A percentile compares a stretch with the other conserved stretches of the same genome.
These are phyloP conservation scores for Platalea minor DNA, from an alignment of 2,797 vertebrate species.

Conservation along the genomic window DNA sequence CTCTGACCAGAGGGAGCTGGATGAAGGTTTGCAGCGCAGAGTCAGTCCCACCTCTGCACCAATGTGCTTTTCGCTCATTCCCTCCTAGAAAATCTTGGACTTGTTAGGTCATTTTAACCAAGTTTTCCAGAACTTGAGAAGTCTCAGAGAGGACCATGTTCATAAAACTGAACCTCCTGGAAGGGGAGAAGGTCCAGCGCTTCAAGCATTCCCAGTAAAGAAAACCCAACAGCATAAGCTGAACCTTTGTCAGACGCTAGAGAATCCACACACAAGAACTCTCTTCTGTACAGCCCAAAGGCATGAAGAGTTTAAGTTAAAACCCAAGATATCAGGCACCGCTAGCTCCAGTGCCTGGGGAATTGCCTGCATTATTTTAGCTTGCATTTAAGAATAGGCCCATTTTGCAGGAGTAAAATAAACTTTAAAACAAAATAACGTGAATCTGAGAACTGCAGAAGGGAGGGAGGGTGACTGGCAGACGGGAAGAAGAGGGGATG, in stretches of 20 bases:
- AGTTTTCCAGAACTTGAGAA: not conserved
- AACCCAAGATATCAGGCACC: not conserved
- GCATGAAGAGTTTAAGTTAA: not conserved
- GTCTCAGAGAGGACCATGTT: not conserved
- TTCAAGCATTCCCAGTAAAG: not conserved
- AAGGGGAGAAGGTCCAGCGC: not conserved
- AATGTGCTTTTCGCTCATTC: not conserved
- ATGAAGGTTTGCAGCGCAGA: not conserved
- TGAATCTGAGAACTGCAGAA: not conserved
- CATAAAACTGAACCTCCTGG: not conserved
- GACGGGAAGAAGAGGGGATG: fast-evolving
- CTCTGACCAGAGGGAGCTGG: not conserved
- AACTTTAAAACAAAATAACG: not conserved
- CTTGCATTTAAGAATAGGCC: not conserved
- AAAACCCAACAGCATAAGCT: not conserved
- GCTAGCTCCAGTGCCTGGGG: fast-evolving
- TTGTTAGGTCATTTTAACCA: not conserved
- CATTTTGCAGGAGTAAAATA: not conserved
- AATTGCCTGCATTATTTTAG: not conserved
- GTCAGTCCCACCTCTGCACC: not conserved
- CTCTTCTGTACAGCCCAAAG: not conserved
- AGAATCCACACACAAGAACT: not conserved
- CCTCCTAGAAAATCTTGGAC: not conserved
- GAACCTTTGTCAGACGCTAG: not conserved
- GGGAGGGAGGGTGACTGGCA: fast-evolving